Percentiles rank a stretch among this genome's conserved stretches.
Evolutionary conservation across 2,113 vertebrate species (phyloP).

Genomic region (Bungarus multicinctus): DNA sequence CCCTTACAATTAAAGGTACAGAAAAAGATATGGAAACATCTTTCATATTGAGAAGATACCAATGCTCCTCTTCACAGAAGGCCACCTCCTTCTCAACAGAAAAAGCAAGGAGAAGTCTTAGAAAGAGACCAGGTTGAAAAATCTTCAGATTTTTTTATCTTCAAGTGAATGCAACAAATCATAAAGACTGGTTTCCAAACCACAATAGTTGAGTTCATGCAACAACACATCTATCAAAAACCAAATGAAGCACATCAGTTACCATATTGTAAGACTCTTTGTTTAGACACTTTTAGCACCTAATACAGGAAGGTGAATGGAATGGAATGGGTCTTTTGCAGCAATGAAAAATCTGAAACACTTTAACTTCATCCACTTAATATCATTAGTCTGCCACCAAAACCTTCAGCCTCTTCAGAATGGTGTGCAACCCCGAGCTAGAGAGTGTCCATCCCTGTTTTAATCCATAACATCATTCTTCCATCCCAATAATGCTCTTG

Average conservation of each 20-base stretch:
- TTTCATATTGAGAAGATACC: neutral
- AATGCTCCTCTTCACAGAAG: accelerated
- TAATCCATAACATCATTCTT: neutral
- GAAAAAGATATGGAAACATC: neutral
- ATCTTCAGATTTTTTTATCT: neutral
- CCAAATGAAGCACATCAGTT: neutral
- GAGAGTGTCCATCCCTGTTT: neutral
- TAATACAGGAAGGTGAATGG: neutral
- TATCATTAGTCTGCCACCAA: neutral
- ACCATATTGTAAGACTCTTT: neutral
- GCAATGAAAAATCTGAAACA: neutral
- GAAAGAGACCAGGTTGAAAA: neutral
- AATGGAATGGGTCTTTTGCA: neutral
- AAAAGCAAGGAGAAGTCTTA: neutral
- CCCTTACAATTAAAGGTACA: neutral
- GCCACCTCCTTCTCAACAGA: accelerated
- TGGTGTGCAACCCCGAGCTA: neutral
- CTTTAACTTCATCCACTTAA: neutral
- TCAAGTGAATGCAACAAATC: neutral
- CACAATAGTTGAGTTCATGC: neutral
- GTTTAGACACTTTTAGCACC: neutral
- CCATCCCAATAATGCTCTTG: neutral
- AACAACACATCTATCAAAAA: neutral
- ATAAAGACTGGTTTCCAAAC: neutral
- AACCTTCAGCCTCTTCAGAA: neutral